Base-by-base conservation (phyloP, 2,113 vertebrate genomes). In the Tonatia bakeri region DNA sequence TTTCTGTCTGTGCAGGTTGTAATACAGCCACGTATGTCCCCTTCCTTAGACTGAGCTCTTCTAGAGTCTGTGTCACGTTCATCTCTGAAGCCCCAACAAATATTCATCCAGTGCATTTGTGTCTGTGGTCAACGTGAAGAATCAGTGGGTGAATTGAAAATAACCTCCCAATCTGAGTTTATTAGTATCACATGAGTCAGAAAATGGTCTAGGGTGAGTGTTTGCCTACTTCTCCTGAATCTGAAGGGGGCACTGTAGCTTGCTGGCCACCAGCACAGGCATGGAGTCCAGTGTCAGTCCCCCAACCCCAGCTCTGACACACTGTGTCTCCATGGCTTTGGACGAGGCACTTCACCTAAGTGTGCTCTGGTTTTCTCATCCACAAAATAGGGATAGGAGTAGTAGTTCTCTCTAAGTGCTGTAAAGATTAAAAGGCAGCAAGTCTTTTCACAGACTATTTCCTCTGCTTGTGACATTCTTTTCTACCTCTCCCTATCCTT, bases 181-280 rank as follows among this genome's bases (percentile, higher is more conserved):
- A 1, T 75, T 28, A 38, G 70, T 33, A 70, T 33, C 6, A 14
- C 10, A n/a, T 33, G 24, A 59, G 10, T 90, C 22, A 54, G 56
- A 43, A 81, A 90, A 69, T 1, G 22, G 56, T 8, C 7, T 2
- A 5, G 0, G 16, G 4, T 2, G 1, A 17, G 4, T 2, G 1
- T 19, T n/a, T 19, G 19, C 59, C 40, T n/a, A 15, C 12, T 38
- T 38, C 38, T 80, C 56, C 40, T 0, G 3, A 24, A 15, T 43
- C 54, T 14, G 43, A 4, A 5, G 12, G 59, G 26, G 1, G 0
- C 47, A 9, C 19, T n/a, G 15, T 0, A 38, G 24, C 67, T 70
- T 43, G 28, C 8, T 40, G 43, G 22, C 33, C 19, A 11, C 20
- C 4, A 15, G 59, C 10, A 14, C 9, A 38, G 11, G 70, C 33